Conservation (phyloP, 2,113 vertebrate species). For the Micromys minutus region DNA sequence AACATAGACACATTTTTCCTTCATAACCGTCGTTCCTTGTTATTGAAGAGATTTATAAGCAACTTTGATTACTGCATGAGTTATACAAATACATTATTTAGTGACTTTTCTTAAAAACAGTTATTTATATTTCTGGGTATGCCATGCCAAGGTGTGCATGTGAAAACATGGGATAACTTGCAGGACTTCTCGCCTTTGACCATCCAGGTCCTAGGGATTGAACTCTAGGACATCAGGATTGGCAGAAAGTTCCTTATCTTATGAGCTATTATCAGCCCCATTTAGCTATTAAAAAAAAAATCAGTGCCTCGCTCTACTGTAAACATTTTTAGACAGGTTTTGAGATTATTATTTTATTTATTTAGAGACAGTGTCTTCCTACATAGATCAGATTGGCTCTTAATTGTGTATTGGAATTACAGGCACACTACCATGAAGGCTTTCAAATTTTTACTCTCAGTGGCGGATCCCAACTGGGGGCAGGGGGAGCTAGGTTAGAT, state of each 20-base stretch:
- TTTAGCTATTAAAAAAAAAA: conserved; percentile 27
- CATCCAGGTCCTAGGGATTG: background rate
- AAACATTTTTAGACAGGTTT: conserved; percentile 16
- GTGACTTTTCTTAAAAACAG: background rate
- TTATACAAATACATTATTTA: conserved; percentile 36
- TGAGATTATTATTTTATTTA: background rate
- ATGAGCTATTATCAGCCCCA: background rate
- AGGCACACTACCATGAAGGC: background rate
- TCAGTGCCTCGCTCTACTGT: background rate
- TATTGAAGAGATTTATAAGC: background rate
- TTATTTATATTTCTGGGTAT: background rate
- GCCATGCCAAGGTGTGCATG: background rate
- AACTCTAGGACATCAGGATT: too few relatives aligned
- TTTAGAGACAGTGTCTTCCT: background rate
- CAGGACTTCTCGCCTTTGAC: background rate
- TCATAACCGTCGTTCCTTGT: background rate
- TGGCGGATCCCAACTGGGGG: background rate
- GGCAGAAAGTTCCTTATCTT: background rate
- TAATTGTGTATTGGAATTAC: background rate
- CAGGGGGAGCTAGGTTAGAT: background rate
- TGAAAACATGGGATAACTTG: background rate
- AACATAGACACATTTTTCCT: background rate
- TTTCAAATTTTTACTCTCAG: conserved; percentile 2
- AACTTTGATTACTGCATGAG: conserved; percentile 21
- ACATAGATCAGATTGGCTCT: background rate